Evolutionary conservation across 2,888 invertebrate genomes (phyloP).

Genomic region (Hypselothyrea guttata): DNA sequence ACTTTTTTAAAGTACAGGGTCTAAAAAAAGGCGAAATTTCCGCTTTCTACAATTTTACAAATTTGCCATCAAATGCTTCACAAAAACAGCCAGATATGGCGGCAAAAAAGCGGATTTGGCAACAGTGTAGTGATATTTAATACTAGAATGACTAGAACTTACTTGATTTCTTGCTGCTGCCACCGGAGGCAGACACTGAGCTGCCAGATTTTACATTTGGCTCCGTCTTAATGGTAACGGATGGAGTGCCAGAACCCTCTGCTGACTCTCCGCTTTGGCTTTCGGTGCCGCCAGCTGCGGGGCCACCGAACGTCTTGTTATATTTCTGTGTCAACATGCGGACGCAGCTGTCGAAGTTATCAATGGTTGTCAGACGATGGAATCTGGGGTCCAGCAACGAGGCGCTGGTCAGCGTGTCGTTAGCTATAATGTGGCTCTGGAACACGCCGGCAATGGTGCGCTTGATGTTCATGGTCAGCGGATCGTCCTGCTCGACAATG

Average conservation of each 20-base stretch:
- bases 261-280: conserved; percentile 36
- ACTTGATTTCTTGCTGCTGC: conserved; percentile 61
- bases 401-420: conserved; percentile 77
- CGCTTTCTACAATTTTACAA: too few species aligned
- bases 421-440: conserved; percentile 72
- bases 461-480: conserved; percentile 72
- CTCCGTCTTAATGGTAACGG: conserved; percentile 57
- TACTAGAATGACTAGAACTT: conserved; percentile 16
- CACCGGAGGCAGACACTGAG: not conserved
- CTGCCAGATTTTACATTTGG: conserved; percentile 43
- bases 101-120: too few species aligned
- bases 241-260: conserved; percentile 40
- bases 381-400: conserved; percentile 81
- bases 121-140: too few species aligned
- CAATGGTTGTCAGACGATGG: conserved; percentile 77
- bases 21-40: too few species aligned
- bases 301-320: conserved; percentile 59
- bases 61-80: conserved; percentile 7
- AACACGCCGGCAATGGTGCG: conserved; percentile 69
- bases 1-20: too few species aligned
- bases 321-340: conserved; percentile 72
- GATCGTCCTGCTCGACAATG: conserved; percentile 71
- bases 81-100: too few species aligned
- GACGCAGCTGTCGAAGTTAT: conserved; percentile 64
- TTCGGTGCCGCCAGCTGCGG: conserved; percentile 26